A percentile compares a stretch with the other conserved stretches of the same genome.
Conservation (phyloP, 2,113 vertebrate species). For the Lycocorax pyrrhopterus region DNA sequence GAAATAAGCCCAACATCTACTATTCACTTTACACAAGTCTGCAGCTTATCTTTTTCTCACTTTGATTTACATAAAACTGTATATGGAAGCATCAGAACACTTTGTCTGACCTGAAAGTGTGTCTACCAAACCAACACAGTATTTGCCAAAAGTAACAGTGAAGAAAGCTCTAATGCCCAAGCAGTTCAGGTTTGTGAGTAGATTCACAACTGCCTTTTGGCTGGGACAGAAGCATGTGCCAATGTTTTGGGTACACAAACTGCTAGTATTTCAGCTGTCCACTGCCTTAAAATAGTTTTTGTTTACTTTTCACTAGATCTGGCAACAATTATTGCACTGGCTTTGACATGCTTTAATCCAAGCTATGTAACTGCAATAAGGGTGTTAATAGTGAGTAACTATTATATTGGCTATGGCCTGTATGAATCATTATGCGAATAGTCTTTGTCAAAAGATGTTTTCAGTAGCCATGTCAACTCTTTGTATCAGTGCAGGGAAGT, state of each 20-base stretch:
- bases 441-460: background rate
- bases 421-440: background rate
- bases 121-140: background rate
- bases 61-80: background rate
- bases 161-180: background rate
- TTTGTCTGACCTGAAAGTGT: background rate
- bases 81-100: background rate
- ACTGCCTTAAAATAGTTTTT: background rate
- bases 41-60: background rate
- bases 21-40: background rate
- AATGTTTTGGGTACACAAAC: background rate
- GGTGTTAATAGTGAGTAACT: background rate
- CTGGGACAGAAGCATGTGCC: background rate
- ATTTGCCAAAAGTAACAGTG: background rate
- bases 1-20: background rate
- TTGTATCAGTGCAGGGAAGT: background rate
- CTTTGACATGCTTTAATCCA: background rate
- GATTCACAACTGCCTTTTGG: background rate
- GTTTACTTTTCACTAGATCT: background rate
- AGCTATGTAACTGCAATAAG: background rate
- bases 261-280: background rate
- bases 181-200: background rate
- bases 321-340: background rate
- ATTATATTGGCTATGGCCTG: background rate
- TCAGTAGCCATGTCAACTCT: background rate